Evolutionary conservation across 2,797 vertebrate genomes (phyloP).

Genomic region (Gymnoscopelus microlampas): DNA sequence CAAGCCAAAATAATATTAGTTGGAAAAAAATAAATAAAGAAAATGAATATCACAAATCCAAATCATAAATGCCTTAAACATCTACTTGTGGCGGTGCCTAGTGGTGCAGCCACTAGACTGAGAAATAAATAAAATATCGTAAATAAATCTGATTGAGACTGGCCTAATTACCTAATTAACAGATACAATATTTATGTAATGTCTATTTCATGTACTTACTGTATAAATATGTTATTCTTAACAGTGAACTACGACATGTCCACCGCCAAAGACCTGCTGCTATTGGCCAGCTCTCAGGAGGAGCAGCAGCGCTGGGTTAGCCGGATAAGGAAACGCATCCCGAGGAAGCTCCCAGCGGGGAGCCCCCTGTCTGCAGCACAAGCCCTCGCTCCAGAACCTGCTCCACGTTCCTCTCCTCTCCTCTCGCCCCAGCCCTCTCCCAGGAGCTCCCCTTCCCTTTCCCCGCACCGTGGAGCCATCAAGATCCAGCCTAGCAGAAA

Average conservation of each 20-base stretch:
- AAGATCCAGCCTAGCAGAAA: slow-evolving; percentile 85
- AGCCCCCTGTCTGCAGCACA: slow-evolving; percentile 63
- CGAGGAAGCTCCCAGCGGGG: slow-evolving; percentile 87
- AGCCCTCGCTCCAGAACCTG: slow-evolving; percentile 19
- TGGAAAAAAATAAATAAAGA: too few species aligned
- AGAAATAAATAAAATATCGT: too few species aligned
- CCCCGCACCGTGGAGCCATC: slow-evolving; percentile 86
- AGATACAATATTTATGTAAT: not conserved
- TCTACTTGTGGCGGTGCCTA: too few species aligned
- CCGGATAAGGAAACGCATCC: slow-evolving; percentile 93
- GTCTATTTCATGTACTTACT: not conserved
- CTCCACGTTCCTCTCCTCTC: slow-evolving; percentile 43
- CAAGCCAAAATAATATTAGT: too few species aligned
- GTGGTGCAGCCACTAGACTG: too few species aligned
- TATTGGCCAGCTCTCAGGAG: slow-evolving; percentile 89
- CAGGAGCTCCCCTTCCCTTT: slow-evolving; percentile 60
- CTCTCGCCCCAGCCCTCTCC: slow-evolving; percentile 68
- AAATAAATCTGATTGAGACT: too few species aligned
- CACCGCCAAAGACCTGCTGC: slow-evolving; percentile 93
- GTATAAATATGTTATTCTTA: not conserved
- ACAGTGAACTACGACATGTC: slow-evolving; percentile 96
- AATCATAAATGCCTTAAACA: too few species aligned
- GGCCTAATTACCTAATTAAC: too few species aligned
- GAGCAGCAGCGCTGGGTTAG: slow-evolving; percentile 97
- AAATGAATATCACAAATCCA: too few species aligned